Evolutionary conservation across 2,113 vertebrate genomes (phyloP), one percentile per base, ranked within the genome.

Genomic region (Leucopsar rothschildi): DNA sequence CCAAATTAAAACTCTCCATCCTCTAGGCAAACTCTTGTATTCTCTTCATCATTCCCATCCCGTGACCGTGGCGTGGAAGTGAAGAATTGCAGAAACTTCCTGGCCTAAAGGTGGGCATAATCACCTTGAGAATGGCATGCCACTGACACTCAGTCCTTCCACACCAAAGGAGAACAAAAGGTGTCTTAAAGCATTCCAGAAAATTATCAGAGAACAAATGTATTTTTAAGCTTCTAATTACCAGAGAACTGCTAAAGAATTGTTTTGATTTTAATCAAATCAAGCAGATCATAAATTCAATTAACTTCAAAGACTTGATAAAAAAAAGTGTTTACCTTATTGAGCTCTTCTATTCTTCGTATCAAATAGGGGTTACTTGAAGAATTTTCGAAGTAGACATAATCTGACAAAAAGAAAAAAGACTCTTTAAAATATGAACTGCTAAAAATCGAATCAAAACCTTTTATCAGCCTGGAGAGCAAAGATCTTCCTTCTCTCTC

Each of bases 291-390:
- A 82, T 78, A 92, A 89, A 93, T 71, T 78, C 73, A 86, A 95
- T 86, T 89, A 90, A 66, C 56, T 93, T 77, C 76, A 82, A 88
- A 92, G 56, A 42, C 15, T 45, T 39, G 27, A 83, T 18, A 44
- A 71, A 66, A 79, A 88, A 86, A 5, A 40, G 6, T 17, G 22
- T 71, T 92, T 96, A 99, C 99, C 99, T 99, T 99, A 98, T 99
- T 99, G 88, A 99, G 99, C 88, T 99, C 99, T 97, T 99, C 99
- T 97, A 99, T 99, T 97, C 99, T 98, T 68, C 99, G 98, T 97
- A 99, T 99, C 97, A 99, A 98, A 97, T 99, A 99, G 0, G 99
- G 99, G 97, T 99, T 99, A 98, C 99, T 99, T 79, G 99, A 99
- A 35, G 99, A 99, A 95, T 99, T 99, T 98, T 99, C 99, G 10